Percentiles rank a stretch among this genome's conserved stretches.
Conservation (phyloP, 1,140 invertebrate species). For the Neodiprion lecontei region DNA sequence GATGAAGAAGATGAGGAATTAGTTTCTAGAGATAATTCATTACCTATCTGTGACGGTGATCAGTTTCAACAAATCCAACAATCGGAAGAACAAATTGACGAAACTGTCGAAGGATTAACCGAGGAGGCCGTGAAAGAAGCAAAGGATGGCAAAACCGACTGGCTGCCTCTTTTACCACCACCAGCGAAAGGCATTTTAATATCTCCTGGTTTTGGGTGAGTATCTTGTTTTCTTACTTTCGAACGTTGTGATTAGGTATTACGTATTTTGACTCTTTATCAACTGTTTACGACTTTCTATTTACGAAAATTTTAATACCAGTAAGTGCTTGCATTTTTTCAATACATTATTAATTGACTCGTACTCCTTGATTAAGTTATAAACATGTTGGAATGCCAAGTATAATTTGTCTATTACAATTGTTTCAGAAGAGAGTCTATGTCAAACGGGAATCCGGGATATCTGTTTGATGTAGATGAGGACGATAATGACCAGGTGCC, state of each 20-base stretch:
- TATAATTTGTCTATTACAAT: background rate
- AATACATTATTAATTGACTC: no score
- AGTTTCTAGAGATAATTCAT: background rate
- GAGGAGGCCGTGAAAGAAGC: slow-evolving; percentile 39
- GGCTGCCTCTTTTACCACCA: slow-evolving; percentile 40
- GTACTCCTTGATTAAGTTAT: no score
- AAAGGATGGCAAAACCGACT: slow-evolving; percentile 34
- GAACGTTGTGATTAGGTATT: slow-evolving; percentile 15
- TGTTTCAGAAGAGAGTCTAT: slow-evolving; percentile 37
- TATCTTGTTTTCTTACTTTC: slow-evolving; percentile 25
- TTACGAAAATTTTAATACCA: no score
- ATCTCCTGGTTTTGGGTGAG: slow-evolving; percentile 58
- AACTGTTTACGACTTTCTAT: no score
- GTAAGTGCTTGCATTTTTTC: no score
- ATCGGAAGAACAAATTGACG: slow-evolving; percentile 12
- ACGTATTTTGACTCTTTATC: slow-evolving; percentile 13
- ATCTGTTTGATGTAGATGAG: slow-evolving; percentile 36
- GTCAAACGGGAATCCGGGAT: slow-evolving; percentile 39
- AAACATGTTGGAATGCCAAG: no score
- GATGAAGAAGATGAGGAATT: slow-evolving; percentile 38
- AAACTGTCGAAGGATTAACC: slow-evolving; percentile 26
- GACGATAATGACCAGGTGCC: slow-evolving; percentile 31
- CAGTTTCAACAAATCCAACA: background rate
- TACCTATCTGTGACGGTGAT: slow-evolving; percentile 28
- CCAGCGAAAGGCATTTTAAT: slow-evolving; percentile 63